phyloP scores from a whole-genome alignment of 2,113 vertebrate species.

The Elgaria multicarinata region DNA sequence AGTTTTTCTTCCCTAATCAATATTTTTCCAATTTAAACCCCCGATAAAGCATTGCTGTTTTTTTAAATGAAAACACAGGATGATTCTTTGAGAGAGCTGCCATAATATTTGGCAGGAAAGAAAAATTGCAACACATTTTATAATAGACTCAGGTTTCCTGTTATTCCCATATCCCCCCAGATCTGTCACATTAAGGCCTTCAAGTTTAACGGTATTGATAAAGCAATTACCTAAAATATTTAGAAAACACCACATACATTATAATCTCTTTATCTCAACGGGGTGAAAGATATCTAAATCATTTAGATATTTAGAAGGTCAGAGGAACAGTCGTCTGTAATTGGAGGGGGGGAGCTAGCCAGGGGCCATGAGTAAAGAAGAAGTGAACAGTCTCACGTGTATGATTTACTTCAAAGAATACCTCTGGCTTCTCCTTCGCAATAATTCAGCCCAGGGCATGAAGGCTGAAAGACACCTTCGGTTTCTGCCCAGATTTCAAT shows the following conservation, averaged over 20 bases:
- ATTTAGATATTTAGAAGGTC: slow-evolving; percentile 11
- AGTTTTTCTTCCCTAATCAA: slow-evolving; percentile 51
- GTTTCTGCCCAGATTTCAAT: neutral
- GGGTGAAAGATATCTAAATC: neutral
- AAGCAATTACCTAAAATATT: slow-evolving; percentile 30
- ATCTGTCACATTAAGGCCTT: slow-evolving; percentile 17
- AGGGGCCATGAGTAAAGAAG: neutral
- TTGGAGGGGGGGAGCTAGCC: neutral
- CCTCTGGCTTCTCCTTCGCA: neutral
- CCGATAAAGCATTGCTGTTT: slow-evolving; percentile 9
- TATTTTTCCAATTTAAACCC: slow-evolving; percentile 58
- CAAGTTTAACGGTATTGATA: slow-evolving; percentile 17
- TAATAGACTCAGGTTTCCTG: slow-evolving; percentile 15
- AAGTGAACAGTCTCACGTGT: neutral
- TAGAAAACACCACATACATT: slow-evolving; percentile 12
- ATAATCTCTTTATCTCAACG: slow-evolving; percentile 23
- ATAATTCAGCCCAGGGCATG: neutral
- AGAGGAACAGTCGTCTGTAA: neutral
- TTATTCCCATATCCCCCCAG: neutral
- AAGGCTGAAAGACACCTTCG: neutral
- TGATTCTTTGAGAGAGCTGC: slow-evolving; percentile 15
- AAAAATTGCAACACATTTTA: slow-evolving; percentile 42
- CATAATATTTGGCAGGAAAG: slow-evolving; percentile 47
- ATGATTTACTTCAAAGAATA: neutral
- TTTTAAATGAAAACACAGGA: slow-evolving; percentile 20